phyloP scores from a whole-genome alignment of 2,888 invertebrate species.

The Nephrotoma flavescens region DNA sequence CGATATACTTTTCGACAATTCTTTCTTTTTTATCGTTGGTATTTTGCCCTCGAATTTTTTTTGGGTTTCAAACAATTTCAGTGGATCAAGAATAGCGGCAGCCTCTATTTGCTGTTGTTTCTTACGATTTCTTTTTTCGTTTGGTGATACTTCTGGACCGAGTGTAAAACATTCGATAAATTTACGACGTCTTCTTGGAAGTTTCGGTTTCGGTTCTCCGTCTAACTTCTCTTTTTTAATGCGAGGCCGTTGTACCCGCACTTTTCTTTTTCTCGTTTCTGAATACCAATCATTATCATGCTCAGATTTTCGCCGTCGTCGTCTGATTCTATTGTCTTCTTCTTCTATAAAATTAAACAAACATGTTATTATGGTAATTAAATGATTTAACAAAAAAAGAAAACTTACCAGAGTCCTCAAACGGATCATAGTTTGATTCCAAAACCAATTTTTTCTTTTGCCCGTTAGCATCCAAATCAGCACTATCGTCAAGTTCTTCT shows the following conservation, averaged over 20 bases:
- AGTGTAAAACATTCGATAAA: background rate
- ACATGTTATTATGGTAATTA: background rate
- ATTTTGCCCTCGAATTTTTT: slow-evolving; percentile 33
- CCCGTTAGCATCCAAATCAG: background rate
- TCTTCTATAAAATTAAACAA: slow-evolving; percentile 18
- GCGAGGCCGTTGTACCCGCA: slow-evolving; percentile 19
- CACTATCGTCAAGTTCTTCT: slow-evolving; percentile 16
- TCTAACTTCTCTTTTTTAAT: background rate
- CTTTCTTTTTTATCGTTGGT: slow-evolving; percentile 25
- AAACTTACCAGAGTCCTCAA: slow-evolving; percentile 26
- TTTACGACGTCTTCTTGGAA: background rate
- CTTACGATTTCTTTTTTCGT: background rate
- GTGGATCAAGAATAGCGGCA: slow-evolving; percentile 10
- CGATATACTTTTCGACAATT: background rate
- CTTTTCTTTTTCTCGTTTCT: slow-evolving; percentile 16
- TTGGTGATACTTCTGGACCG: background rate
- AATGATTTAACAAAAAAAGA: background rate
- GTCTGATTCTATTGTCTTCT: slow-evolving; percentile 25
- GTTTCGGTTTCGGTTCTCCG: background rate
- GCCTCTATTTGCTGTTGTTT: background rate
- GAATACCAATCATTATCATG: slow-evolving; percentile 32
- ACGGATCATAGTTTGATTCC: slow-evolving; percentile 27
- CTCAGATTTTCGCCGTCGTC: slow-evolving; percentile 28
- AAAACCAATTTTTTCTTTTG: slow-evolving; percentile 14
- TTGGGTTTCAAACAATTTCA: slow-evolving; percentile 18